phyloP scores from a whole-genome alignment of 2,113 vertebrate species.

The Bombycilla garrulus region DNA sequence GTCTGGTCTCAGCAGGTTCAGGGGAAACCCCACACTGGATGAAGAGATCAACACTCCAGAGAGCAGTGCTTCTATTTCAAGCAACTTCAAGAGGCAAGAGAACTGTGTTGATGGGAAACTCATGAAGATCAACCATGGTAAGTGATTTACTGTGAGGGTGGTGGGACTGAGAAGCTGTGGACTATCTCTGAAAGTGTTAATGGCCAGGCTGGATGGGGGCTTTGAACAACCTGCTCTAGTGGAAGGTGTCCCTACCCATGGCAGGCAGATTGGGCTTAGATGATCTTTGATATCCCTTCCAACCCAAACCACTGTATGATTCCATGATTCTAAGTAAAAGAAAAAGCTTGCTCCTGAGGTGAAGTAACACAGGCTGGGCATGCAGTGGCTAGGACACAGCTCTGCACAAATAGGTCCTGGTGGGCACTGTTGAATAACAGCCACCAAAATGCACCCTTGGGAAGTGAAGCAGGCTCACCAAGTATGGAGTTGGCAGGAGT shows the following conservation, averaged over 20 bases:
- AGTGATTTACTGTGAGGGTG: background rate
- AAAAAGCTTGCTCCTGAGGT: background rate
- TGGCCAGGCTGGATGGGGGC: background rate
- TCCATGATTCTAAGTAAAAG: background rate
- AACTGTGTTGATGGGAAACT: background rate
- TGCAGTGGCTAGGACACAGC: background rate
- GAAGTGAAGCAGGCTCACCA: background rate
- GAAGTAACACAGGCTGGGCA: background rate
- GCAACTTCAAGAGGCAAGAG: background rate
- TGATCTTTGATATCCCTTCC: background rate
- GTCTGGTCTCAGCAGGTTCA: background rate
- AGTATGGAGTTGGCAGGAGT: accelerated
- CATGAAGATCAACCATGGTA: background rate
- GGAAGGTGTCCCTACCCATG: background rate
- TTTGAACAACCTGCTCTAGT: background rate
- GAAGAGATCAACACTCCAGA: background rate
- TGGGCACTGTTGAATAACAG: background rate
- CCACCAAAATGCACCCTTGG: background rate
- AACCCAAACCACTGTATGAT: background rate
- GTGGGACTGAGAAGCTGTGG: background rate
- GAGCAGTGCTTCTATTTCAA: background rate
- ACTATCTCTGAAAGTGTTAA: background rate
- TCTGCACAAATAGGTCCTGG: background rate
- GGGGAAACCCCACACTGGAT: background rate
- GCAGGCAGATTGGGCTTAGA: accelerated